These are phyloP conservation scores for Passer montanus DNA, from an alignment of 2,113 vertebrate species.

Conservation along the genomic window DNA sequence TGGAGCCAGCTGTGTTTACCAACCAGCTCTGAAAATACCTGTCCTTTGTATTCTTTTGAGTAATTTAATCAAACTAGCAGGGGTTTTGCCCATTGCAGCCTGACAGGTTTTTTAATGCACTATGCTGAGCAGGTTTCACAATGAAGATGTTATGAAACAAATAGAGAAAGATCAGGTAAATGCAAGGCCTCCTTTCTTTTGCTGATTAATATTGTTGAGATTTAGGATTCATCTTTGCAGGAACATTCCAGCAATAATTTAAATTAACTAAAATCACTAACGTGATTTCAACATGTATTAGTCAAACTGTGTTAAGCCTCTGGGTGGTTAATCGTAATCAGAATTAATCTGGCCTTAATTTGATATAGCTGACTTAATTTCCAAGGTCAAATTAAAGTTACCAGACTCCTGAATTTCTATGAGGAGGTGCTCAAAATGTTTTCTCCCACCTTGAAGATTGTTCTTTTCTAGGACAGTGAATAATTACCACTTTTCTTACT, in stretches of 20 bases:
- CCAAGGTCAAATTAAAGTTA: neutral
- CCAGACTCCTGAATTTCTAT: neutral
- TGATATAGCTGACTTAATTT: neutral
- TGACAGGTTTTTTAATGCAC: neutral
- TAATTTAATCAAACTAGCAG: neutral
- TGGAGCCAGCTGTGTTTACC: neutral
- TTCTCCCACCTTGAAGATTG: neutral
- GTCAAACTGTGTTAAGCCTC: neutral
- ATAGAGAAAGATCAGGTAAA: neutral
- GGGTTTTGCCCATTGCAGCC: neutral
- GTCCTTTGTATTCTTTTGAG: neutral
- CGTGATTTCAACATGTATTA: neutral
- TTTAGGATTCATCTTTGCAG: neutral
- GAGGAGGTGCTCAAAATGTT: neutral
- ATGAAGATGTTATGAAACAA: neutral
- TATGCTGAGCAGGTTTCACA: neutral
- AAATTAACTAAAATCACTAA: neutral
- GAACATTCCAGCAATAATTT: neutral
- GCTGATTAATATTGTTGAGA: neutral
- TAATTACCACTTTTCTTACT: neutral
- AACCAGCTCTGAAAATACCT: neutral
- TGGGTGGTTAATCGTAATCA: neutral
- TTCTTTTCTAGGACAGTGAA: neutral
- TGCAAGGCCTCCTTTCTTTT: neutral
- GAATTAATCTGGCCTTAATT: constrained; percentile 8